phyloP scores from a whole-genome alignment of 2,113 vertebrate species.

The Petromus typicus region DNA sequence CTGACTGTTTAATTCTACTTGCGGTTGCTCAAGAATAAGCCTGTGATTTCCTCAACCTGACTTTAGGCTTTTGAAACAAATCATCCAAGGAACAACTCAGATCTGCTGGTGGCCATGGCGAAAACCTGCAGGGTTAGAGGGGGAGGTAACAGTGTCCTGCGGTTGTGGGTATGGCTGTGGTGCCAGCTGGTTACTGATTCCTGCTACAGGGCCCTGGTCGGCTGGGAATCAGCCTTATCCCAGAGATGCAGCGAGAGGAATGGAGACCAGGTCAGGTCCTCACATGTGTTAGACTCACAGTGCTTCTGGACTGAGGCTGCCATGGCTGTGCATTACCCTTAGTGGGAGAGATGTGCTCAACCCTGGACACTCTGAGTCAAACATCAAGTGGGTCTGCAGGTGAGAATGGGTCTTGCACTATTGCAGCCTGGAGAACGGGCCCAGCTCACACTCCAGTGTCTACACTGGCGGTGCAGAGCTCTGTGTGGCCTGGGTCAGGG shows the following conservation, averaged over 20 bases:
- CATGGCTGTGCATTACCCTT: fast-evolving
- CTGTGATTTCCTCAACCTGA: background rate
- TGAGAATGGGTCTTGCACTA: background rate
- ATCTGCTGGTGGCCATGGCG: background rate
- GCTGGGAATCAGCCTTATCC: background rate
- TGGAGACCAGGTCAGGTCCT: background rate
- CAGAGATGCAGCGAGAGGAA: background rate
- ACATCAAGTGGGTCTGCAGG: fast-evolving
- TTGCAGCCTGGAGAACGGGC: too few species aligned
- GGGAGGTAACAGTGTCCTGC: fast-evolving
- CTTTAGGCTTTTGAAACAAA: background rate
- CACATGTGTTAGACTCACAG: fast-evolving
- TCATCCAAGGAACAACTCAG: background rate
- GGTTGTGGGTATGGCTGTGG: fast-evolving
- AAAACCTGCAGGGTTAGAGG: too few species aligned
- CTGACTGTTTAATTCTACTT: conserved; percentile 37
- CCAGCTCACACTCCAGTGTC: fast-evolving
- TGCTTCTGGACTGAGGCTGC: background rate
- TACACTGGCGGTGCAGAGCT: too few species aligned
- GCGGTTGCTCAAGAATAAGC: background rate
- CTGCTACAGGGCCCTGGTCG: background rate
- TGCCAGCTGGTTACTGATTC: too few species aligned
- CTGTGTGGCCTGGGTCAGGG: background rate
- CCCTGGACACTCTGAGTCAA: background rate
- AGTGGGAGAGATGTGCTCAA: fast-evolving